phyloP scores from a whole-genome alignment of 2,888 invertebrate species.

The Lymantria dispar region DNA sequence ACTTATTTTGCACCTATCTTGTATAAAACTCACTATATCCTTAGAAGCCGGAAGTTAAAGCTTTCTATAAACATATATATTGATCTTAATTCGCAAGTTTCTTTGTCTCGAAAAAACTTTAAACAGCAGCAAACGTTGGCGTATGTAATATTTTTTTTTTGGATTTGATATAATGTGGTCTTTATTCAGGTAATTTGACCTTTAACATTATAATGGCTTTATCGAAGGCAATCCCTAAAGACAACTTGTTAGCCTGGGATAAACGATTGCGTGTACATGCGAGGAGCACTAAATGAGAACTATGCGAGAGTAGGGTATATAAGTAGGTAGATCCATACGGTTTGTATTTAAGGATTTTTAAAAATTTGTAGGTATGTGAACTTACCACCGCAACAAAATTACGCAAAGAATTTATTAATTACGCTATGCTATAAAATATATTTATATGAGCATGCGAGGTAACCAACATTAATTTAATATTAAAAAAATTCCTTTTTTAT shows the following conservation, averaged over 20 bases:
- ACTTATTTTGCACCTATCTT: slow-evolving; percentile 49
- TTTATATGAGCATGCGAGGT: too few species aligned
- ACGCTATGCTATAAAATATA: too few species aligned
- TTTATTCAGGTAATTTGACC: slow-evolving; percentile 55
- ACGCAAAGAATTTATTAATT: too few species aligned
- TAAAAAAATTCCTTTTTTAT: too few species aligned
- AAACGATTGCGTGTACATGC: too few species aligned
- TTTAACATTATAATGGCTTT: slow-evolving; percentile 48
- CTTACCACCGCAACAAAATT: too few species aligned
- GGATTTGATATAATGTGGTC: slow-evolving; percentile 51
- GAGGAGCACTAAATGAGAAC: too few species aligned
- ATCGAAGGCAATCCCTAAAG: slow-evolving; percentile 46
- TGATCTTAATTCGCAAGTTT: slow-evolving; percentile 34
- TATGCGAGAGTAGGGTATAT: too few species aligned
- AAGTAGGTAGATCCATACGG: too few species aligned
- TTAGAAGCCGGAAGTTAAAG: slow-evolving; percentile 42
- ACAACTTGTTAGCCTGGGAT: slow-evolving; percentile 33
- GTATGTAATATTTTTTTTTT: slow-evolving; percentile 41
- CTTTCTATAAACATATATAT: slow-evolving; percentile 46
- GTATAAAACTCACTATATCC: slow-evolving; percentile 40
- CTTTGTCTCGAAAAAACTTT: slow-evolving; percentile 35
- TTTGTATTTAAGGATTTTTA: too few species aligned
- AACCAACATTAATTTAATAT: too few species aligned
- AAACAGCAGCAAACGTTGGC: slow-evolving; percentile 51
- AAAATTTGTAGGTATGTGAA: too few species aligned